Percentiles rank a stretch among this genome's conserved stretches.
phyloP scores from a whole-genome alignment of 2,888 invertebrate genomes.

The Synergus japonicus region DNA sequence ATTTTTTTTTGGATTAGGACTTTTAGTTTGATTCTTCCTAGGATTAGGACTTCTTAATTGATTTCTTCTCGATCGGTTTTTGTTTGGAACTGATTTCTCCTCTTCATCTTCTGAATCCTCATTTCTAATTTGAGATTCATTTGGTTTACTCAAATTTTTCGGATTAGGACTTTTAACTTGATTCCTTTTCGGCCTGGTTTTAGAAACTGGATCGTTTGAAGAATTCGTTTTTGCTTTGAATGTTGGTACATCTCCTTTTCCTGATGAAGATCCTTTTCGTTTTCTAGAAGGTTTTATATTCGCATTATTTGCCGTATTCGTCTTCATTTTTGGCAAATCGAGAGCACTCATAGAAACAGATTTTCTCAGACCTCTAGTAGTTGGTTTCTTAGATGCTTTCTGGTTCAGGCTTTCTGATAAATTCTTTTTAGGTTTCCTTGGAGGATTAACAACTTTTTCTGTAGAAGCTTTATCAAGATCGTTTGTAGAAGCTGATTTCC shows the following conservation, averaged over 20 bases:
- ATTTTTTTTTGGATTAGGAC: too few relatives aligned
- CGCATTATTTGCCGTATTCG: too few relatives aligned
- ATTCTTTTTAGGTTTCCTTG: too few relatives aligned
- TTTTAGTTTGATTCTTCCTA: not conserved
- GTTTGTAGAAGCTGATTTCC: not conserved
- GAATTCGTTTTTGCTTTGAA: too few relatives aligned
- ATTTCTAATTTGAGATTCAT: not conserved
- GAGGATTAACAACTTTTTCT: not conserved
- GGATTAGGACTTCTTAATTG: not conserved
- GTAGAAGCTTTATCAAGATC: not conserved
- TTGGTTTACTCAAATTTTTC: not conserved
- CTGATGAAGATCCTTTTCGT: not conserved
- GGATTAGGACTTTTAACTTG: not conserved
- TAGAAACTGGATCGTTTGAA: not conserved
- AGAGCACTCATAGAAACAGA: too few relatives aligned
- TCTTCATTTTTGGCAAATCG: too few relatives aligned
- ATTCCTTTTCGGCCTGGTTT: not conserved
- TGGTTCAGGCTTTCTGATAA: too few relatives aligned
- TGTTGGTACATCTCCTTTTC: too few relatives aligned
- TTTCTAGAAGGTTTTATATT: too few relatives aligned
- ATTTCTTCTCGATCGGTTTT: not conserved
- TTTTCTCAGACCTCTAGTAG: too few relatives aligned
- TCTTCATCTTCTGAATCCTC: not conserved
- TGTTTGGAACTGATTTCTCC: not conserved
- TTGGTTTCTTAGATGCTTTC: too few relatives aligned